phyloP scores from a whole-genome alignment of 2,113 vertebrate genomes.

The Jacana jacana region DNA sequence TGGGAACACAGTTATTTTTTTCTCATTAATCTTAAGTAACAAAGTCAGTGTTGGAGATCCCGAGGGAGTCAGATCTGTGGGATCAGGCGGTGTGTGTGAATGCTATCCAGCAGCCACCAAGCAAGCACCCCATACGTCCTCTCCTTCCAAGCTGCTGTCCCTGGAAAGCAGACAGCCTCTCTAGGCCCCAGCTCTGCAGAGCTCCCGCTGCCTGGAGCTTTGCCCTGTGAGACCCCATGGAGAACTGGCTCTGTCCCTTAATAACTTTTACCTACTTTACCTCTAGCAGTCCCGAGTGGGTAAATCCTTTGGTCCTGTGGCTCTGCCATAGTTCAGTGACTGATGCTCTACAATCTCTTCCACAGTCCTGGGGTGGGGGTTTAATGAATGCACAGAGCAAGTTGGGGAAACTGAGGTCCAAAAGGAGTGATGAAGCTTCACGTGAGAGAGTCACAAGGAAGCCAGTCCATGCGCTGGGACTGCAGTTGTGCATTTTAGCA shows the following conservation, averaged over 20 bases:
- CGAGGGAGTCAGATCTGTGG: neutral
- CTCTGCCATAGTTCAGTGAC: neutral
- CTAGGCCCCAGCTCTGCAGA: neutral
- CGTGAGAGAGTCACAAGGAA: neutral
- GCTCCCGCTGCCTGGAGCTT: neutral
- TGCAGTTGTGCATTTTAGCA: neutral
- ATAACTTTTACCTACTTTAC: neutral
- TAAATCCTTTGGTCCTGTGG: neutral
- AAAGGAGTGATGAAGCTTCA: neutral
- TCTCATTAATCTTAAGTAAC: neutral
- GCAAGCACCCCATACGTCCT: neutral
- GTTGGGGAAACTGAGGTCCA: neutral
- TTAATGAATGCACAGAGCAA: neutral
- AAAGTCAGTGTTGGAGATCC: accelerated
- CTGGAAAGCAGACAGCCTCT: neutral
- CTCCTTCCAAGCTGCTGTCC: neutral
- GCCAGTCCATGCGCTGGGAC: accelerated
- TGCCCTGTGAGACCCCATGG: neutral
- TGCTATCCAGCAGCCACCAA: neutral
- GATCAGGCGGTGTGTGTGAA: neutral
- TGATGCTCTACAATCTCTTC: accelerated
- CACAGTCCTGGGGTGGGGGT: neutral
- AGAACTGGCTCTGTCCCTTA: neutral
- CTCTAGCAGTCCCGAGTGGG: neutral
- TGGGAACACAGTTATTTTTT: neutral